Evolutionary conservation across 2,797 vertebrate species (phyloP).

Genomic region (Pagetopsis macropterus): DNA sequence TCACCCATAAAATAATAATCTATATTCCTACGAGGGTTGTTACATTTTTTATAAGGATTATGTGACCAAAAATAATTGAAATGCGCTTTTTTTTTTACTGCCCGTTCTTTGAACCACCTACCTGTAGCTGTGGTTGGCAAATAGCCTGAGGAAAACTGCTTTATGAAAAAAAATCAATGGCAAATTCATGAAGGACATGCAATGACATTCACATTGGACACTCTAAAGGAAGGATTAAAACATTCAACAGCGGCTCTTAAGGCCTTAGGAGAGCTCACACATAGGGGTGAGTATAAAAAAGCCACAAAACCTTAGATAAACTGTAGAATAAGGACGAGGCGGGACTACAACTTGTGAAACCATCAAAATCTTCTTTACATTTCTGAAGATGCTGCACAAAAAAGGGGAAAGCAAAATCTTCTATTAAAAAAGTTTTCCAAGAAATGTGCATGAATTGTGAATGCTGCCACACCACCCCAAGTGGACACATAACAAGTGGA

Average conservation of each 20-base stretch:
- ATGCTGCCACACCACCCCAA: constrained; percentile 48
- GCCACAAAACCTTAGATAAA: constrained; percentile 39
- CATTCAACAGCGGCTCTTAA: constrained; percentile 44
- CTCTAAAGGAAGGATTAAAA: constrained; percentile 70
- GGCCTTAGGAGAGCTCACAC: constrained; percentile 40
- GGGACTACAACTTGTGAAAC: constrained; percentile 20
- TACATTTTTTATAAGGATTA: constrained; percentile 31
- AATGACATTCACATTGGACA: constrained; percentile 73
- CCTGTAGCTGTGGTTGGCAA: constrained; percentile 64
- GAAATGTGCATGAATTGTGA: constrained; percentile 19
- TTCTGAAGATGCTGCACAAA: not conserved
- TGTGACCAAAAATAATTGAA: constrained; percentile 39
- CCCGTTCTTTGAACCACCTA: constrained; percentile 53
- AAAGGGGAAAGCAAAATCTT: not conserved
- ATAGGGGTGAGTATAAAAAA: constrained; percentile 26
- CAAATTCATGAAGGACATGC: constrained; percentile 75
- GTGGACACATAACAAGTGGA: constrained; percentile 52
- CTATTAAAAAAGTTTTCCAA: not conserved
- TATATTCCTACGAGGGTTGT: constrained; percentile 4
- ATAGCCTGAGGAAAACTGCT: constrained; percentile 68
- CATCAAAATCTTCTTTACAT: constrained; percentile 17
- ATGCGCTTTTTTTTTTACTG: constrained; percentile 37
- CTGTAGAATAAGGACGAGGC: constrained; percentile 8
- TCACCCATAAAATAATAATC: constrained; percentile 18
- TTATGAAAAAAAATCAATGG: constrained; percentile 75